Evolutionary conservation across 1,140 invertebrate genomes (phyloP), one percentile per base, ranked within the genome.

Genomic region (Melipona quadrifasciata): DNA sequence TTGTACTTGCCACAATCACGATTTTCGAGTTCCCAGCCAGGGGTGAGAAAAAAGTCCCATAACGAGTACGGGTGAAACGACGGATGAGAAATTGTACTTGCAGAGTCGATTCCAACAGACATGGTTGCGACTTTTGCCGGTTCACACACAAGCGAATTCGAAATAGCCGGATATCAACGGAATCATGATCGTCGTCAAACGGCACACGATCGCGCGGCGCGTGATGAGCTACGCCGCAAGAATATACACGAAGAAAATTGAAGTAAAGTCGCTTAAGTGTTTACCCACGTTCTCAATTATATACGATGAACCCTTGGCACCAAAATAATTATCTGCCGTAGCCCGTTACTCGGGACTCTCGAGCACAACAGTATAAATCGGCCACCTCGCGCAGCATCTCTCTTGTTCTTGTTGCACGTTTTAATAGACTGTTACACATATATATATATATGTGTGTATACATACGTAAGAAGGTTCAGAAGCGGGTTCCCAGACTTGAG

Each of bases 251-350:
- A 80, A 87, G 88, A 88, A 93, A 92, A 94, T 93, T 91, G 91
- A 93, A 94, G 94, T 93, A 93, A 93, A 94, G 92, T 93, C 91
- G 91, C 90, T 93, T 90, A 91, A 93, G 92, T 91, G 91, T 93
- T 94, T 93, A 93, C 89, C 91, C 92, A 94, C 93, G 93, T 94
- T 94, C 92, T 92, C 93, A 93, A 94, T 94, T 94, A 94, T 93
- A 92, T 89, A 80, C 91, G 91, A 93, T 92, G 93, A 93, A 93
- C 92, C 88, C 91, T 91, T 89, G 91, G 88, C 93, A 92, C 93
- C 89, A 88, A 94, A 94, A 94, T 93, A 94, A 94, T 94, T 93
- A 94, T 92, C 91, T 91, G 91, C 91, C 88, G 90, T 76, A 90
- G 90, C 81, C 93, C 93, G 93, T 94, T 94, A 91, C 85, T 88